phyloP scores from a whole-genome alignment of 2,888 invertebrate species.

The Tachina lurida region DNA sequence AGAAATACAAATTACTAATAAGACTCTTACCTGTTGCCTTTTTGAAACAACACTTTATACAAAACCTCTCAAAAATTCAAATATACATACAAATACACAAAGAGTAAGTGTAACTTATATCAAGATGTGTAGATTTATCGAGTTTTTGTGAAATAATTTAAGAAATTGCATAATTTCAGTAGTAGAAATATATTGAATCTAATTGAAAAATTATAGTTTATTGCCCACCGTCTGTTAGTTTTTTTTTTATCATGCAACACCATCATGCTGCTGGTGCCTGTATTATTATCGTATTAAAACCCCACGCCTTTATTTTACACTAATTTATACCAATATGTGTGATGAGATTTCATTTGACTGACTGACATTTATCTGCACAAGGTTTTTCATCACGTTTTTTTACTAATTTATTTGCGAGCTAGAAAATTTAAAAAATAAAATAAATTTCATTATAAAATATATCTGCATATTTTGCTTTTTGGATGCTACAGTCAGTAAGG shows the following conservation, averaged over 20 bases:
- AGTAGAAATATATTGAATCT: constrained; percentile 47
- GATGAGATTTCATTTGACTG: constrained; percentile 30
- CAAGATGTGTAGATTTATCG: constrained; percentile 8
- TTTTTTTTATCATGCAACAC: constrained; percentile 46
- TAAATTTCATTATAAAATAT: too few species aligned
- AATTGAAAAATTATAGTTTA: constrained; percentile 52
- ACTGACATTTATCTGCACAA: constrained; percentile 62
- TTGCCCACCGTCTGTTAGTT: constrained; percentile 5
- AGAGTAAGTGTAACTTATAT: neutral
- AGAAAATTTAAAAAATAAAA: neutral
- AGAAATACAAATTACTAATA: neutral
- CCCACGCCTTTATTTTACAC: constrained; percentile 49
- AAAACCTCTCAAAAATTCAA: constrained; percentile 18
- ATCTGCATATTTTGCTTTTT: too few species aligned
- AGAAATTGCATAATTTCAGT: constrained; percentile 57
- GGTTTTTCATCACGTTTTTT: constrained; percentile 61
- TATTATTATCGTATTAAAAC: constrained; percentile 56
- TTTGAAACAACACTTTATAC: neutral
- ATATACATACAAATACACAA: constrained; percentile 1
- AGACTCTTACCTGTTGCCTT: constrained; percentile 42
- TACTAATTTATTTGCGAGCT: constrained; percentile 12
- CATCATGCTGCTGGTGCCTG: constrained; percentile 11
- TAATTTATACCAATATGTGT: constrained; percentile 4
- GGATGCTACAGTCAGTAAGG: too few species aligned
- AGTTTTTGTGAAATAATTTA: constrained; percentile 34